phyloP scores from a whole-genome alignment of 2,888 invertebrate species.

The Nebria brevicollis region DNA sequence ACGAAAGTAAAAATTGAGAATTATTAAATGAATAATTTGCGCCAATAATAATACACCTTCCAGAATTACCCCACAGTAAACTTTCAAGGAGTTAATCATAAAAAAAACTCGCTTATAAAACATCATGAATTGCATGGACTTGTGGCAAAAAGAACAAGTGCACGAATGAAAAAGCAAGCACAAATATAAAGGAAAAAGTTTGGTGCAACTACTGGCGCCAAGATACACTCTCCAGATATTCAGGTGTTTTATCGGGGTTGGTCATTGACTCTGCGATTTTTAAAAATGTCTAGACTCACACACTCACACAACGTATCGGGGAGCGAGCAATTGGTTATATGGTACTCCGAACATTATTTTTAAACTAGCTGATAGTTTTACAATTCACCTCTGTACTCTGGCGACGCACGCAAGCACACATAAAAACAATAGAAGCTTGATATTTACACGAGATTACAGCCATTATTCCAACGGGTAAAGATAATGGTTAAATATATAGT shows the following conservation, averaged over 20 bases:
- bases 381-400: not conserved
- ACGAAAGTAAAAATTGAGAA: too few relatives aligned
- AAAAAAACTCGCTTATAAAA: not conserved
- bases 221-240: not conserved
- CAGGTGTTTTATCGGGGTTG: not conserved
- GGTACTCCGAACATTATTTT: not conserved
- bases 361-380: conserved; percentile 1
- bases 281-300: not conserved
- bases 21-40: not conserved
- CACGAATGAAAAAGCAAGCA: not conserved
- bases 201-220: not conserved
- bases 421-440: not conserved
- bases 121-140: not conserved
- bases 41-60: not conserved
- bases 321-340: not conserved
- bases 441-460: not conserved
- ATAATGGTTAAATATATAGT: not conserved
- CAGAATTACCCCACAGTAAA: not conserved
- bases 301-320: not conserved
- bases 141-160: not conserved
- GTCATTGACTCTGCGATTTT: not conserved
- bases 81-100: not conserved
- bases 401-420: not conserved
- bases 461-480: not conserved
- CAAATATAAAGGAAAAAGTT: not conserved